These are phyloP conservation scores for Lacanobia oleracea DNA, from an alignment of 2,888 invertebrate genomes.

Conservation along the genomic window DNA sequence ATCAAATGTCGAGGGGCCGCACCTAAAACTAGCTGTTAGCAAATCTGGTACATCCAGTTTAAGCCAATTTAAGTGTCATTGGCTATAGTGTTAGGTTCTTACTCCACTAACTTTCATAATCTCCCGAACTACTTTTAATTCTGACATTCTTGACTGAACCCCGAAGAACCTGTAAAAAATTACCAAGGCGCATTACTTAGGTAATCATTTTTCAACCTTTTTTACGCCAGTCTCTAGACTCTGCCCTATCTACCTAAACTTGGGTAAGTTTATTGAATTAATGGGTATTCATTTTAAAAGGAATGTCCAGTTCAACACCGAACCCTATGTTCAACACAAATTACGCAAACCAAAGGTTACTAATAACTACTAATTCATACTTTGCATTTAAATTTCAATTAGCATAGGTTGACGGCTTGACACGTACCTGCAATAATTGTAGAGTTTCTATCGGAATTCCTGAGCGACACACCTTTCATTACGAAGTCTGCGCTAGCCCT, in stretches of 20 bases:
- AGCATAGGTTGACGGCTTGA: slow-evolving; percentile 48
- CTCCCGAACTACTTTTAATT: background rate
- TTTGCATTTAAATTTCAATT: slow-evolving; percentile 36
- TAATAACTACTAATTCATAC: slow-evolving; percentile 41
- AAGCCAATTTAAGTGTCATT: slow-evolving; percentile 10
- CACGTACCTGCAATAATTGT: slow-evolving; percentile 39
- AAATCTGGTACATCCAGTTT: slow-evolving; percentile 43
- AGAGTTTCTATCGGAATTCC: slow-evolving; percentile 75
- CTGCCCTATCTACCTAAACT: no score
- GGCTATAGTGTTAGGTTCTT: background rate
- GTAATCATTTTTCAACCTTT: background rate
- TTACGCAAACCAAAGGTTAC: slow-evolving; percentile 5
- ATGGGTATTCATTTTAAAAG: background rate
- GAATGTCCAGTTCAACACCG: background rate
- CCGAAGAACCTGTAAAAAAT: background rate
- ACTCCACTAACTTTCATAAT: background rate
- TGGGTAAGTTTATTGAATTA: no score
- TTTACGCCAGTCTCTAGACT: no score
- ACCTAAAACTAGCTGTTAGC: slow-evolving; percentile 40
- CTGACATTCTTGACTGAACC: background rate
- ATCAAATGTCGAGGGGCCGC: slow-evolving; percentile 48
- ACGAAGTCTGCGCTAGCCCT: slow-evolving; percentile 82
- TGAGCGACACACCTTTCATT: slow-evolving; percentile 85
- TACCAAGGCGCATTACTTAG: background rate
- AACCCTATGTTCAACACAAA: slow-evolving; percentile 10